Evolutionary conservation across 2,888 invertebrate genomes (phyloP).

Genomic region (Andrena bicolor): DNA sequence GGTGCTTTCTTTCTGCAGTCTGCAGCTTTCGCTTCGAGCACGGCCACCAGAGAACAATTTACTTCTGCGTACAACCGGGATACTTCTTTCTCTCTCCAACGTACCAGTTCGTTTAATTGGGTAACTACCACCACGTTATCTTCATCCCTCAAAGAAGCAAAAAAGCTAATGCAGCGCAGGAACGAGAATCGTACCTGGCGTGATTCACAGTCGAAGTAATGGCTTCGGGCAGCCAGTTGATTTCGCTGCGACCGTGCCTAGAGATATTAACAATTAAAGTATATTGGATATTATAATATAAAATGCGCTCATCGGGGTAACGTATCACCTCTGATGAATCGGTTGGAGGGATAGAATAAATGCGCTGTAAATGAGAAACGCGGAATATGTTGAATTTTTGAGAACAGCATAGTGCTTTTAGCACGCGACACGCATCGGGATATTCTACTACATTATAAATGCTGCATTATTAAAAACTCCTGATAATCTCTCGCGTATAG

Average conservation of each 20-base stretch:
- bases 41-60: constrained; percentile 2
- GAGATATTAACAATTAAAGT: no score
- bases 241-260: no score
- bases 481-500: constrained; percentile 11
- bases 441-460: background rate
- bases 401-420: background rate
- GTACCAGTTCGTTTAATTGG: background rate
- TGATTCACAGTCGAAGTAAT: no score
- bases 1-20: constrained; percentile 15
- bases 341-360: background rate
- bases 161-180: background rate
- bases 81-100: background rate
- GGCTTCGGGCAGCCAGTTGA: no score
- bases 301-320: background rate
- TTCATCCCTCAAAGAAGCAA: background rate
- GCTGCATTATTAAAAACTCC: constrained; percentile 20
- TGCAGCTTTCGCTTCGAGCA: constrained; percentile 5
- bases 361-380: background rate
- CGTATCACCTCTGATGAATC: background rate
- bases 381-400: background rate
- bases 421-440: background rate
- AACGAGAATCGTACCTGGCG: no score
- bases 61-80: background rate
- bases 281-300: no score
- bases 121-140: no score